Evolutionary conservation across 1,140 invertebrate genomes (phyloP).

Genomic region (Aphidius gifuensis): DNA sequence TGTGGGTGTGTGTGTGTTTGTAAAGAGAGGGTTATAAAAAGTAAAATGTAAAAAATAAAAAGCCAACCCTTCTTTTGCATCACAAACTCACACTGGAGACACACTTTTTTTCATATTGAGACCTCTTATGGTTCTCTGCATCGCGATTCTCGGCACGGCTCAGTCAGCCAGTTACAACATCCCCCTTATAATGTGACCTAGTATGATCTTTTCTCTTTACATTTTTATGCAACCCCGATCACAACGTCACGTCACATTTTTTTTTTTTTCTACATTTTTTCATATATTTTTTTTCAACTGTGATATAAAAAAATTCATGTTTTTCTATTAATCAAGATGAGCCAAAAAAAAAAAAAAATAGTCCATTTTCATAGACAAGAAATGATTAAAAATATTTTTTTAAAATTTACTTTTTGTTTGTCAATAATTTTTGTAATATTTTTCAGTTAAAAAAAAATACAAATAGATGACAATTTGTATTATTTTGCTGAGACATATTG

Average conservation of each 20-base stretch:
- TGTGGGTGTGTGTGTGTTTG: background rate
- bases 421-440: no score
- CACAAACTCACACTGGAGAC: constrained; percentile 35
- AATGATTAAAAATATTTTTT: no score
- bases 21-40: background rate
- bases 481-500: no score
- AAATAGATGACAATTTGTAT: background rate
- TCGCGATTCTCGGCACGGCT: constrained; percentile 9
- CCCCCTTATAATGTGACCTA: constrained; percentile 19
- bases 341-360: background rate
- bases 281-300: background rate
- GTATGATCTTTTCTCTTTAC: constrained; percentile 18
- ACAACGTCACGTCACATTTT: background rate
- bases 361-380: no score
- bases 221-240: constrained; percentile 20
- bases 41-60: constrained; percentile 16
- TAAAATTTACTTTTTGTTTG: no score
- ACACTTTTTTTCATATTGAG: constrained; percentile 37
- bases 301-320: background rate
- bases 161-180: constrained; percentile 23
- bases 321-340: no score
- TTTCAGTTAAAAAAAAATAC: background rate
- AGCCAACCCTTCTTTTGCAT: background rate
- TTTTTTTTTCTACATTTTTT: background rate
- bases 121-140: constrained; percentile 1